These are phyloP conservation scores for Pristionchus entomophagus DNA, from an alignment of 2,888 invertebrate genomes.

Conservation along the genomic window DNA sequence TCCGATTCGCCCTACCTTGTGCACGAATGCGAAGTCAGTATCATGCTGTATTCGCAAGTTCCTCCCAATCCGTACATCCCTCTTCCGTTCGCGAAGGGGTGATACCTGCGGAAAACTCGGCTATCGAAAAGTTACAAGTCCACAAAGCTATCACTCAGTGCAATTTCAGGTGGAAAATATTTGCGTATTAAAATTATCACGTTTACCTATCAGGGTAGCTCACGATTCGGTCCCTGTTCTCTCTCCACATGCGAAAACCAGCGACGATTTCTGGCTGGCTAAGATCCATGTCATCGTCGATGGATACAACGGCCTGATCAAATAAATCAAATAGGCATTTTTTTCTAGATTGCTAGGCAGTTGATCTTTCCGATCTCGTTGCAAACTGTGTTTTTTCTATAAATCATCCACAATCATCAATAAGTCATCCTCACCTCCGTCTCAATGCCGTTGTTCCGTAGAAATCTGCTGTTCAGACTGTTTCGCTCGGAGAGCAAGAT, in stretches of 20 bases:
- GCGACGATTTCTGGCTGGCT: background rate
- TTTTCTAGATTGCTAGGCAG: too few relatives aligned
- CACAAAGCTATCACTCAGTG: background rate
- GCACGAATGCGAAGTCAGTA: background rate
- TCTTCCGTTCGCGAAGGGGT: background rate
- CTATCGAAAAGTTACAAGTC: too few relatives aligned
- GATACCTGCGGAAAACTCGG: background rate
- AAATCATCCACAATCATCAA: background rate
- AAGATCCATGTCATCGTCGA: background rate
- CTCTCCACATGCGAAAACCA: conserved; percentile 8
- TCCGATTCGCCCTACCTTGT: background rate
- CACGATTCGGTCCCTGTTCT: background rate
- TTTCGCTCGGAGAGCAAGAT: background rate
- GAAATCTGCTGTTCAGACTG: background rate
- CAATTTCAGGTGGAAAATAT: background rate
- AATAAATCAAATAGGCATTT: too few relatives aligned
- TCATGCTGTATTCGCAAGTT: background rate
- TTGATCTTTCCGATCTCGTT: too few relatives aligned
- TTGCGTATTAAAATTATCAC: background rate
- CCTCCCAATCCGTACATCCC: background rate
- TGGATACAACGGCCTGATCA: background rate
- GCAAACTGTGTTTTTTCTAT: background rate
- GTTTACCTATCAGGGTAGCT: background rate
- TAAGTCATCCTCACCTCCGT: background rate
- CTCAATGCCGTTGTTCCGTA: background rate